Conservation (phyloP, 2,797 vertebrate species). For the Lithobates sylvaticus region DNA sequence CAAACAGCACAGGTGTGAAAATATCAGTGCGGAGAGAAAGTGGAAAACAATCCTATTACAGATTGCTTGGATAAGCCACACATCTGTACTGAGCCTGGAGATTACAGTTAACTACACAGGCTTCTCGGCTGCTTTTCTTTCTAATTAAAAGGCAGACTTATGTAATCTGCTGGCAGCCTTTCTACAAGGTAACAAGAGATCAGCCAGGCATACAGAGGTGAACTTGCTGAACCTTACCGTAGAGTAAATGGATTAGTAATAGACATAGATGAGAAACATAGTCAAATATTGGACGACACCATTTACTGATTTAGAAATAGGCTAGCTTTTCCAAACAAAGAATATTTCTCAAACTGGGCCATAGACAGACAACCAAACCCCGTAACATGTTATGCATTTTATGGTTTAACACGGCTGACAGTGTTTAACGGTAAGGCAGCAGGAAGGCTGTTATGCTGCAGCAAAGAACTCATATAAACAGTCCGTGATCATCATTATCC, state of each 20-base stretch:
- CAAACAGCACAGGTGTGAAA: not conserved
- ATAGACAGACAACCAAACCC: no score
- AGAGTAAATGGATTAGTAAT: slow-evolving; percentile 39
- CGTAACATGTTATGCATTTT: no score
- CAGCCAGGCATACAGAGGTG: slow-evolving; percentile 40
- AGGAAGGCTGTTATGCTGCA: slow-evolving; percentile 9
- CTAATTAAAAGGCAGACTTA: slow-evolving; percentile 44
- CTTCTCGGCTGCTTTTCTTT: slow-evolving; percentile 39
- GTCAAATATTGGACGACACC: slow-evolving; percentile 3
- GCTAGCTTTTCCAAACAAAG: slow-evolving; percentile 2
- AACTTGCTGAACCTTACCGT: slow-evolving; percentile 38
- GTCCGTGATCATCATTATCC: slow-evolving; percentile 12
- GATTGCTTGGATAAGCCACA: slow-evolving; percentile 37
- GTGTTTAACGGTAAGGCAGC: not conserved
- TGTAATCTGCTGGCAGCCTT: slow-evolving; percentile 43
- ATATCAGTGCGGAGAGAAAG: not conserved
- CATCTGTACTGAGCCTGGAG: slow-evolving; percentile 27
- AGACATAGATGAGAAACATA: slow-evolving; percentile 22
- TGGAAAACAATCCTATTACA: slow-evolving; percentile 18
- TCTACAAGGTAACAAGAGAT: slow-evolving; percentile 34
- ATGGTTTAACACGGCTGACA: no score
- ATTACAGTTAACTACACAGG: slow-evolving; percentile 24
- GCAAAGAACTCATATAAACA: slow-evolving; percentile 3
- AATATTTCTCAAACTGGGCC: not conserved
- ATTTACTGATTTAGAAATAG: slow-evolving; percentile 34